Evolutionary conservation across 2,113 vertebrate genomes (phyloP), one percentile per base, ranked within the genome.

Genomic region (Rana temporaria): DNA sequence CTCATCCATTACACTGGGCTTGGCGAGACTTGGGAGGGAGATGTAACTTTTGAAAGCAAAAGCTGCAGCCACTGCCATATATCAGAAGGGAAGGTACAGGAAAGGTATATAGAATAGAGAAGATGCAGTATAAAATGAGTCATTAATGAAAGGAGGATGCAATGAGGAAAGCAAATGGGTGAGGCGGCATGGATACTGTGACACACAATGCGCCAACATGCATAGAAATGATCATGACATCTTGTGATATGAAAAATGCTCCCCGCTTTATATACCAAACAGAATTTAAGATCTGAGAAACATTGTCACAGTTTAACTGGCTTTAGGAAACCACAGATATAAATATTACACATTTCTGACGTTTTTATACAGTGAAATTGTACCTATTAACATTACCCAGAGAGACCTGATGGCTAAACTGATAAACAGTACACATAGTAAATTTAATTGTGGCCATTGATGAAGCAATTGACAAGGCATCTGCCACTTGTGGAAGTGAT

Each of bases 91-190:
- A 30, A 30, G 48, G 6, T 7, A 53, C 34, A 42, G 77, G 5
- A 19, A 53, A 22, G 30, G 64, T 73, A 84, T 74, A 84, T 79
- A 67, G 68, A 72, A 84, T 66, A 59, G 84, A 84, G 80, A 82
- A 66, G 32, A 19, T 66, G 76, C 22, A 59, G 5, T 48, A 65
- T 80, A 55, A 30, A 65, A 42, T 60, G 63, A 62, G 57, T 26
- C 15, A 55, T 30, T 20, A 32, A 18, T 18, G 42, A 20, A 48
- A 38, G 56, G 24, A 56, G 71, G 48, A 6, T 22, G 8, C 18
- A 67, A 66, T 38, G 18, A 56, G 63, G 18, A 19, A 38, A 82
- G 60, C 24, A 52, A 30, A 76, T 76, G 72, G 64, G 55, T 82
- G 71, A 75, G 24, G 62, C 59, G 52, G 34, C 15, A 4, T 22